Evolutionary conservation across 23 tunicate species (phyloP).

Genomic region (Halocynthia roretzi): DNA sequence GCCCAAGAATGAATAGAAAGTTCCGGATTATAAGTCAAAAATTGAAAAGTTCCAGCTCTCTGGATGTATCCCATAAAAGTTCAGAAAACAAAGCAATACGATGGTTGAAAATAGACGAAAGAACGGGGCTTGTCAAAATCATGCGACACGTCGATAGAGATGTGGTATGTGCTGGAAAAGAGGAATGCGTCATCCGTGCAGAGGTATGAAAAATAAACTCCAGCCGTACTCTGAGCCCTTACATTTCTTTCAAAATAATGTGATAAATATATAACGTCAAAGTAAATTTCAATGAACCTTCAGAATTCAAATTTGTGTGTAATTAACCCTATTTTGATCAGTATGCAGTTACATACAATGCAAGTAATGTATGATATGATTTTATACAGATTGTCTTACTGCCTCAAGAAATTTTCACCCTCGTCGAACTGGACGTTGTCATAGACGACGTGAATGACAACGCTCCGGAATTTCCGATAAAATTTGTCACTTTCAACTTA

Average conservation of each 20-base stretch:
- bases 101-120: constrained; percentile 16
- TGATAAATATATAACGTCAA: no score
- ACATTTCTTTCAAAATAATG: not conserved
- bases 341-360: no score
- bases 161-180: constrained; percentile 23
- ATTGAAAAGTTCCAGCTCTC: no score
- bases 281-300: no score
- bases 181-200: constrained; percentile 24
- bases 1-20: not conserved
- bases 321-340: not conserved
- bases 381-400: not conserved
- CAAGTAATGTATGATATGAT: not conserved
- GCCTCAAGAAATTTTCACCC: not conserved
- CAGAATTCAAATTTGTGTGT: no score
- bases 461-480: constrained; percentile 35
- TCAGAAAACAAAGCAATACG: not conserved
- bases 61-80: not conserved
- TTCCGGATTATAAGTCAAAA: not conserved
- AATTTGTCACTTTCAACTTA: constrained; percentile 15
- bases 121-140: constrained; percentile 27
- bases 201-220: constrained; percentile 19
- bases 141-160: constrained; percentile 52
- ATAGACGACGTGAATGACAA: constrained; percentile 84
- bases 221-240: not conserved
- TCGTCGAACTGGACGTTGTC: constrained; percentile 41